Conservation (phyloP, 2,113 vertebrate species). For the Leucoraja erinaceus region DNA sequence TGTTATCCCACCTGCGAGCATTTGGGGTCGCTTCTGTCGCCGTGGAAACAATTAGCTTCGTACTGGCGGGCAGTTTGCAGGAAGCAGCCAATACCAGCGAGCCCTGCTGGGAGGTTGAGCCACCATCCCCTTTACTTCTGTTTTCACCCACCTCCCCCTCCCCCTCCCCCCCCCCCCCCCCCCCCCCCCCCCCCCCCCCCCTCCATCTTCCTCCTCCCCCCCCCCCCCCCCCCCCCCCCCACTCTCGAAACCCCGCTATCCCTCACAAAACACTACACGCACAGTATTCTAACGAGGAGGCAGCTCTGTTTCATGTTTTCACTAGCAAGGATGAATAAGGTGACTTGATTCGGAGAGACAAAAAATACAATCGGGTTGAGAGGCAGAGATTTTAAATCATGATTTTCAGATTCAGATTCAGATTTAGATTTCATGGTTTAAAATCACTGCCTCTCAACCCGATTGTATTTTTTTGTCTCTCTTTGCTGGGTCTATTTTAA, state of each 20-base stretch:
- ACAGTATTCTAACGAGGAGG: background rate
- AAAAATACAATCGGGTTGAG: background rate
- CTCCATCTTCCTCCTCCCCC: background rate
- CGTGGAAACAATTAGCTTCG: conserved; percentile 36
- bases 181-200: no score
- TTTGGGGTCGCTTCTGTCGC: conserved; percentile 26
- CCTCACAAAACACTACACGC: background rate
- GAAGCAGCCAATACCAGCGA: background rate
- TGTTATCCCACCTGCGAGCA: conserved; percentile 28
- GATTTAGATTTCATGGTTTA: no score
- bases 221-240: background rate
- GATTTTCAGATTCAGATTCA: no score
- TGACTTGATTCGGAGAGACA: background rate
- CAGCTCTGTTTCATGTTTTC: background rate
- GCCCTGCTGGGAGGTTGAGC: background rate
- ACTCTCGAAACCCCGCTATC: no score
- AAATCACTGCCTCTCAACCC: no score
- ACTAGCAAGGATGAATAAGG: background rate
- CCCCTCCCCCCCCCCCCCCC: background rate
- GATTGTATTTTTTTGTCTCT: no score
- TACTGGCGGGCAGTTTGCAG: background rate
- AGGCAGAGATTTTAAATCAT: conserved; percentile 15
- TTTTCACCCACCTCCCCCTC: background rate
- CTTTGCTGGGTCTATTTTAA: no score
- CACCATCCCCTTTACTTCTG: background rate